Conservation (phyloP, 2,113 vertebrate genomes). For the Fulica atra region DNA sequence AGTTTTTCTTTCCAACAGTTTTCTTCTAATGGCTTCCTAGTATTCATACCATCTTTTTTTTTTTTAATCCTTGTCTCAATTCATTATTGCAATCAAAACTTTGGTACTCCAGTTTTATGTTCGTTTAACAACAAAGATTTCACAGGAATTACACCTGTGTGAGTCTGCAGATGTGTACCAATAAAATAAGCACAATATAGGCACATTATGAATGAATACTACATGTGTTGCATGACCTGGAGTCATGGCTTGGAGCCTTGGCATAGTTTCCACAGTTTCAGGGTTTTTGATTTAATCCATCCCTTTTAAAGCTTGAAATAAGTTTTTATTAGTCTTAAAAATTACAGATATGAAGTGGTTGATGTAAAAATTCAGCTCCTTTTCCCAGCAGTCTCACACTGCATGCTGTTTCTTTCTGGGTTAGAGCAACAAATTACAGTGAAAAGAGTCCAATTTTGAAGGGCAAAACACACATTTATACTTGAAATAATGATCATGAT, state of each 20-base stretch:
- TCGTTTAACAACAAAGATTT: neutral
- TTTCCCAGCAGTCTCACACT: neutral
- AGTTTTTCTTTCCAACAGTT: slow-evolving; percentile 34
- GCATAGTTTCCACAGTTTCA: neutral
- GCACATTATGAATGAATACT: neutral
- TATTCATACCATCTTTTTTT: neutral
- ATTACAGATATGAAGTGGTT: neutral
- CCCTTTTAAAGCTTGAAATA: neutral
- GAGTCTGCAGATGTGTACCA: neutral
- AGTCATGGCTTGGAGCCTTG: neutral
- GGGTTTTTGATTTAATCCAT: neutral
- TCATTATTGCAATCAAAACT: neutral
- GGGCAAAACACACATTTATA: neutral
- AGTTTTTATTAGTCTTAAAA: neutral
- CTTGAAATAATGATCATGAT: neutral
- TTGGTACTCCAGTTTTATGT: neutral
- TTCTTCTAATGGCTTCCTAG: neutral
- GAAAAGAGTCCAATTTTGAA: neutral
- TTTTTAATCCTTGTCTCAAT: neutral
- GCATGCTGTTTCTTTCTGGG: neutral
- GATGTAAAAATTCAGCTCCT: neutral
- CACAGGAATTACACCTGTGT: neutral
- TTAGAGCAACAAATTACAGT: neutral
- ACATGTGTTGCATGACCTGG: neutral
- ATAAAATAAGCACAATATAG: neutral